Percentiles rank a stretch among this genome's conserved stretches.
Evolutionary conservation across 35 echinoderm and acorn worm species (phyloP).

Genomic region (Ptychodera flava): DNA sequence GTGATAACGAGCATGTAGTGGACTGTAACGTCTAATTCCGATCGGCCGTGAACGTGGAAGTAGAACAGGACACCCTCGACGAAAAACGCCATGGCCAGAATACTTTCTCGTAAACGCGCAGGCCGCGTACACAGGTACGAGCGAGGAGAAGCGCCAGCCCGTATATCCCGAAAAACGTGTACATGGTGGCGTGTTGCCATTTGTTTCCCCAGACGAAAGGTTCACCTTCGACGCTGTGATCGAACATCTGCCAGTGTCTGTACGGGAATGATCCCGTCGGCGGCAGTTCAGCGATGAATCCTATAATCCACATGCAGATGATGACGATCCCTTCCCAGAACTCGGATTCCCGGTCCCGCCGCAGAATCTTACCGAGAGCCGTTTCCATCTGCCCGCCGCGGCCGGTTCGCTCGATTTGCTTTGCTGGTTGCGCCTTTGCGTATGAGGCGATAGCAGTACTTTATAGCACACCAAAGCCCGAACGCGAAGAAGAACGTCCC

Average conservation of each 20-base stretch:
- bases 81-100: conserved; percentile 62
- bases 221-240: conserved; percentile 27
- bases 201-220: background rate
- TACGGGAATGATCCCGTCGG: conserved; percentile 7
- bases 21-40: conserved; percentile 59
- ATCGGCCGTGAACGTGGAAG: conserved; percentile 68
- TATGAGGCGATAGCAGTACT: background rate
- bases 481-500: conserved; percentile 82
- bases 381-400: background rate
- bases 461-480: conserved; percentile 82
- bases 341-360: background rate
- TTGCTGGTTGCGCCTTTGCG: background rate
- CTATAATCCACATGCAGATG: conserved; percentile 27
- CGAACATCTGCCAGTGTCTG: conserved; percentile 64
- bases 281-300: conserved; percentile 67
- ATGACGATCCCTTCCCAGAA: background rate
- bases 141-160: conserved; percentile 33
- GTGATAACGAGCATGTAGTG: conserved; percentile 67
- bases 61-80: conserved; percentile 81
- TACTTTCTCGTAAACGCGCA: conserved; percentile 50
- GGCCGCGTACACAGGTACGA: conserved; percentile 29
- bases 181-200: conserved; percentile 97
- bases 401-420: no score
- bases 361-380: background rate
- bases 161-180: conserved; percentile 85